Evolutionary conservation across 2,888 invertebrate genomes (phyloP).

Genomic region (Petrolisthes cinctipes): DNA sequence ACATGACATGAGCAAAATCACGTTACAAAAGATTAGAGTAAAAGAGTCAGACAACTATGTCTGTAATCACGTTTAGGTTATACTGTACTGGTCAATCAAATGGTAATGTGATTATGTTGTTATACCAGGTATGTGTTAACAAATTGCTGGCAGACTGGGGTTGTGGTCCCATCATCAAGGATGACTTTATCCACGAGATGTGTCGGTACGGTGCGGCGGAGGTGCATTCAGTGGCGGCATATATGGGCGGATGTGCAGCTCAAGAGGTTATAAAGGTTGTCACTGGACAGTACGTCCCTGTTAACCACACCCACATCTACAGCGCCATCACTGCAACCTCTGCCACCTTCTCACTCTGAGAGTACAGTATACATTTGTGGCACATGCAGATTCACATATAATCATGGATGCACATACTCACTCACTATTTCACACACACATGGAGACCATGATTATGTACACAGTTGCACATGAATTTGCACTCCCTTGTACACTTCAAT

Average conservation of each 20-base stretch:
- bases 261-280: slow-evolving; percentile 96
- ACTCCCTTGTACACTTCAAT: background rate
- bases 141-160: slow-evolving; percentile 90
- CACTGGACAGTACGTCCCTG: slow-evolving; percentile 94
- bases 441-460: background rate
- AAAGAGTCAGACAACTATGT: background rate
- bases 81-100: background rate
- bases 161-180: slow-evolving; percentile 81
- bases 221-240: slow-evolving; percentile 93
- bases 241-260: slow-evolving; percentile 91
- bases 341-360: slow-evolving; percentile 75
- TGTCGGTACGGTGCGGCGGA: slow-evolving; percentile 95
- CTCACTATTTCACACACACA: background rate
- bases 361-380: background rate
- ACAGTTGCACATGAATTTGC: background rate
- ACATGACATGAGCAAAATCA: too few species aligned
- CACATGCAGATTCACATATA: background rate
- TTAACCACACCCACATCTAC: slow-evolving; percentile 95
- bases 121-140: slow-evolving; percentile 72
- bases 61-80: background rate
- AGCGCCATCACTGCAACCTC: slow-evolving; percentile 92
- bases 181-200: slow-evolving; percentile 95
- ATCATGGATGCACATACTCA: background rate
- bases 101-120: background rate
- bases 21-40: background rate